Percentiles rank a stretch among this genome's conserved stretches.
Conservation (phyloP, 2,797 vertebrate species). For the Myotis planiceps region DNA sequence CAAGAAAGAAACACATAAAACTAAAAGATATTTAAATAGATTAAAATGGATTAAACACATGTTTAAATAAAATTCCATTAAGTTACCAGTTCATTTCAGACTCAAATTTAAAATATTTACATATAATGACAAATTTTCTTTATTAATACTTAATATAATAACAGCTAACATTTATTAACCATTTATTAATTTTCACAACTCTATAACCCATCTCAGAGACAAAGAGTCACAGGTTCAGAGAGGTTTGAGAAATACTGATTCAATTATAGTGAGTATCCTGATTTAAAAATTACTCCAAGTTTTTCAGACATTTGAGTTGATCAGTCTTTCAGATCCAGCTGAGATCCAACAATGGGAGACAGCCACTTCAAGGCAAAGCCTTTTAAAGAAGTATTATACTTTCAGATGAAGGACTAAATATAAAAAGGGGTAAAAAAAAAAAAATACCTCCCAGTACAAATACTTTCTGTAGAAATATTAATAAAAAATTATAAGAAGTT, state of each 20-base stretch:
- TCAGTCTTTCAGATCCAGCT: background rate
- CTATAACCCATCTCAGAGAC: background rate
- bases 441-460: background rate
- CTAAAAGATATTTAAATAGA: background rate
- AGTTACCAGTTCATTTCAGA: background rate
- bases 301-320: conserved; percentile 9
- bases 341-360: background rate
- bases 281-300: background rate
- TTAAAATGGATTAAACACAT: background rate
- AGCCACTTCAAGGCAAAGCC: background rate
- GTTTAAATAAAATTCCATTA: conserved; percentile 41
- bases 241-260: background rate
- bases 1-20: conserved; percentile 5
- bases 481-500: background rate
- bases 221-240: background rate
- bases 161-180: conserved; percentile 9
- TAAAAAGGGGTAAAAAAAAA: background rate
- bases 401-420: background rate
- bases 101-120: conserved; percentile 25
- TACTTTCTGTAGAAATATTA: background rate
- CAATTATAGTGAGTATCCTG: background rate
- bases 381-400: background rate
- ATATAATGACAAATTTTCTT: conserved; percentile 31
- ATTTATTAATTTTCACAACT: conserved; percentile 22
- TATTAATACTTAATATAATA: conserved; percentile 8